Evolutionary conservation across 2,888 invertebrate species (phyloP).

Genomic region (Thyatira batis): DNA sequence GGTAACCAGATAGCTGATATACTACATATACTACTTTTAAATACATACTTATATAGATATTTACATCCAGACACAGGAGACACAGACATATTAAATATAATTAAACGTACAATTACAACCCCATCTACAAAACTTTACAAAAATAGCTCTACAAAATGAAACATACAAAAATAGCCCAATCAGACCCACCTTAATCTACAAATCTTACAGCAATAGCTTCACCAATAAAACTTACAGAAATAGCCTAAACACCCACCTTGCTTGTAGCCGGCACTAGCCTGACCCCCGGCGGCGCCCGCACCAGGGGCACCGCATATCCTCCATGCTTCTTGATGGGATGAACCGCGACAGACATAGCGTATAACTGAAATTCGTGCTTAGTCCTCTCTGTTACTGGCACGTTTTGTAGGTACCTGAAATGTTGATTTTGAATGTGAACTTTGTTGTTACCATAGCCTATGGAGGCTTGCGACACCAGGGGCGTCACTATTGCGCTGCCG

Average conservation of each 20-base stretch:
- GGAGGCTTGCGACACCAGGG: no score
- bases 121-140: no score
- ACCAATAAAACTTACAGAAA: background rate
- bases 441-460: no score
- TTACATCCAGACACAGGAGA: no score
- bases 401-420: slow-evolving; percentile 75
- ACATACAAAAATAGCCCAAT: background rate
- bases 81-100: no score
- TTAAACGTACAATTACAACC: no score
- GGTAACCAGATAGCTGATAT: no score
- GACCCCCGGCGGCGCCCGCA: slow-evolving; percentile 50
- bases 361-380: slow-evolving; percentile 67
- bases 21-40: no score
- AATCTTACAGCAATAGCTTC: background rate
- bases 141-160: no score
- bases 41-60: no score
- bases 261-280: slow-evolving; percentile 69
- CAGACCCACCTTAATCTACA: background rate
- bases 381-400: slow-evolving; percentile 58
- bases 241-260: slow-evolving; percentile 45
- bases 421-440: no score
- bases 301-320: slow-evolving; percentile 52
- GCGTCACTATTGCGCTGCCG: no score
- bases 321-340: slow-evolving; percentile 58
- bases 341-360: slow-evolving; percentile 55